phyloP scores from a whole-genome alignment of 2,113 vertebrate species.

The Callipepla squamata region DNA sequence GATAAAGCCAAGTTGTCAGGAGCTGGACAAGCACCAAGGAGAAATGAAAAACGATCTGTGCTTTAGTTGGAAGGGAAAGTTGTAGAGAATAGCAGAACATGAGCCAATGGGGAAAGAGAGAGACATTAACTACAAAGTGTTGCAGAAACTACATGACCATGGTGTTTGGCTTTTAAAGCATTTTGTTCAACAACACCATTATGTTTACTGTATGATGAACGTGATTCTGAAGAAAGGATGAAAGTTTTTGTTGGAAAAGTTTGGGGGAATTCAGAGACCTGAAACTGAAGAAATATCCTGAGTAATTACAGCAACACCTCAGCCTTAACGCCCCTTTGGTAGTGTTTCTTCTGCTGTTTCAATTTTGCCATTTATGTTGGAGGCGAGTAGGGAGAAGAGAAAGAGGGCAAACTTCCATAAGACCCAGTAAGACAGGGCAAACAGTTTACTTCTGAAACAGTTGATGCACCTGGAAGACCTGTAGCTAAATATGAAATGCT shows the following conservation, averaged over 20 bases:
- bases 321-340: background rate
- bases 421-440: background rate
- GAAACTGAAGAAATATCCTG: conserved; percentile 5
- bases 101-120: background rate
- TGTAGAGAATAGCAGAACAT: background rate
- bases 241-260: background rate
- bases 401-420: background rate
- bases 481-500: background rate
- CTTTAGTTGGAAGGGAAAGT: background rate
- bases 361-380: background rate
- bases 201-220: background rate
- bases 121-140: background rate
- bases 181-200: background rate
- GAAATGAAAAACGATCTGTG: background rate
- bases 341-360: background rate
- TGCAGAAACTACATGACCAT: background rate
- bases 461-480: background rate
- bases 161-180: background rate
- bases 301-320: background rate
- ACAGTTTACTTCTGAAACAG: background rate
- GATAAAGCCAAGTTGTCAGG: background rate
- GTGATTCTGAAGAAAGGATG: background rate
- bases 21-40: conserved; percentile 8
- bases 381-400: background rate
- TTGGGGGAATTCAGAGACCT: background rate